Conservation (phyloP, 2,888 invertebrate species). For the Cryptus viduatorius region DNA sequence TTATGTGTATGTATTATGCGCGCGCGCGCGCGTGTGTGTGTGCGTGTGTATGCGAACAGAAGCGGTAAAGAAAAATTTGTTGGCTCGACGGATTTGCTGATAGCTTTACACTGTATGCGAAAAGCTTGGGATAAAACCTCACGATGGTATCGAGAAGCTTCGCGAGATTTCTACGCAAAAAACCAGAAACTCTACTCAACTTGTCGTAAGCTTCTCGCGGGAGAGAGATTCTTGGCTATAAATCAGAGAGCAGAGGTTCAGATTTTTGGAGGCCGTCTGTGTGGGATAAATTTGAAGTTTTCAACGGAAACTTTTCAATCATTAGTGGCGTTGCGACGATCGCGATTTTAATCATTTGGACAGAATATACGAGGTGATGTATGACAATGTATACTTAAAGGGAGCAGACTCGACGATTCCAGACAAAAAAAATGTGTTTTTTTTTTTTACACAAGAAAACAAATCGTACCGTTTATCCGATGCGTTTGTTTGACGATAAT, state of each 20-base stretch:
- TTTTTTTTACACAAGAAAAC: no score
- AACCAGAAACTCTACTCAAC: conserved; percentile 52
- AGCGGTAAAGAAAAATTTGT: conserved; percentile 51
- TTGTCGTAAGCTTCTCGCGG: conserved; percentile 37
- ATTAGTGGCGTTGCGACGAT: conserved; percentile 1
- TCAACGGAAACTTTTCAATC: conserved; percentile 39
- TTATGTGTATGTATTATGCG: neutral
- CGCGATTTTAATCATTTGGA: neutral
- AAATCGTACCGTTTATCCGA: no score
- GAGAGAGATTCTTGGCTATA: conserved; percentile 35
- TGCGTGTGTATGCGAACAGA: neutral
- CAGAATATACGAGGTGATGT: no score
- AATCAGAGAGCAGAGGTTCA: conserved; percentile 26
- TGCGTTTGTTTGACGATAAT: no score
- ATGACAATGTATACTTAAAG: no score
- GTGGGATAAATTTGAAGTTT: neutral
- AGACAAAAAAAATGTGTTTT: no score
- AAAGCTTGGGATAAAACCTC: neutral
- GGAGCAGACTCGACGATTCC: no score
- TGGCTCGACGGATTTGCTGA: conserved; percentile 61
- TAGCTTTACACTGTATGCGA: conserved; percentile 11
- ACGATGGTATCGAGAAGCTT: conserved; percentile 14
- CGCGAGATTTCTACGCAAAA: conserved; percentile 38
- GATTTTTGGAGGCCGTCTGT: neutral
- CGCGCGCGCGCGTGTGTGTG: neutral